Evolutionary conservation across 2,113 vertebrate genomes (phyloP).

Genomic region (Meriones unguiculatus): DNA sequence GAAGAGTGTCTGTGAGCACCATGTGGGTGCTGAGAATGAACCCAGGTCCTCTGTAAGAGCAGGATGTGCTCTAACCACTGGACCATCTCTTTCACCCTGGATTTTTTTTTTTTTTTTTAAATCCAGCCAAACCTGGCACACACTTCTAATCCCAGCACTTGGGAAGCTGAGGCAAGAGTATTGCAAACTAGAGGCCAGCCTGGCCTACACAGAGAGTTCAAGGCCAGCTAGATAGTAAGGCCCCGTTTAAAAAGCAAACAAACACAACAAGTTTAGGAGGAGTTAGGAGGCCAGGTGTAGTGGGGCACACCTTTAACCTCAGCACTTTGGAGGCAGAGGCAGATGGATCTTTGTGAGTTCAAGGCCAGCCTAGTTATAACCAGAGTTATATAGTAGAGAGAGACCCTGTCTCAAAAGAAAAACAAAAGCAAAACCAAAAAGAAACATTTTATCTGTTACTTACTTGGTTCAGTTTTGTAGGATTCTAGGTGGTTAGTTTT

Average conservation of each 20-base stretch:
- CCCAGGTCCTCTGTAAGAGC: not conserved
- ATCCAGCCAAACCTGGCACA: not conserved
- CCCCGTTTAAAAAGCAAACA: not conserved
- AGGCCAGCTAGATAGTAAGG: not conserved
- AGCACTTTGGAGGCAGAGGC: not conserved
- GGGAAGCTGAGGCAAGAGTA: not conserved
- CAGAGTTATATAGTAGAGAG: not conserved
- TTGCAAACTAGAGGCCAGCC: not conserved
- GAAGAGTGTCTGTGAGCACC: not conserved
- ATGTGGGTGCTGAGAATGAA: not conserved
- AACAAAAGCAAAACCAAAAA: not conserved
- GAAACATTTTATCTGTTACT: not conserved
- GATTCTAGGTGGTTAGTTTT: not conserved
- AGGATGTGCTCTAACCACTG: no score
- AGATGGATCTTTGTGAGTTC: not conserved
- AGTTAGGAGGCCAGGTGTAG: not conserved
- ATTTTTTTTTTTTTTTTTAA: not conserved
- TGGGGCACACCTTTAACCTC: not conserved
- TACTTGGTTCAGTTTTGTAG: not conserved
- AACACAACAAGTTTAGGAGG: not conserved
- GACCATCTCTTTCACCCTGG: not conserved
- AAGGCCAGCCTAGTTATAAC: not conserved
- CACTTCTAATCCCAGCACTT: not conserved
- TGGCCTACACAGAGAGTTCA: not conserved
- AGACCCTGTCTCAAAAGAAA: not conserved